These are phyloP conservation scores for Mus spicilegus DNA, from an alignment of 2,113 vertebrate species.

Conservation along the genomic window DNA sequence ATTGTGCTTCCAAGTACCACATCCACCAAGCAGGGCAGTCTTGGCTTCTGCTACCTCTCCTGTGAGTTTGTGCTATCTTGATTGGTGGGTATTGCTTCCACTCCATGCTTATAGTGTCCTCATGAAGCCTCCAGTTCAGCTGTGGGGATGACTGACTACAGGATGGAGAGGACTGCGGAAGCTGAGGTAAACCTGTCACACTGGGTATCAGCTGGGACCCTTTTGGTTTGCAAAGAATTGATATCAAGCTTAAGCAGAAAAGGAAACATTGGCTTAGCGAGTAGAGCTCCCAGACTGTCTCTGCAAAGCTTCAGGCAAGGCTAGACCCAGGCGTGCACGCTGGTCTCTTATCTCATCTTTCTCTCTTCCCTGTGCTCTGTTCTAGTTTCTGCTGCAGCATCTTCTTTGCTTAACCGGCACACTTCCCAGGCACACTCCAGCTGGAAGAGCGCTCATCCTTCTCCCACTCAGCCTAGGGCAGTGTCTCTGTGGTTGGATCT, in stretches of 20 bases:
- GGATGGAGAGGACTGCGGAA: background rate
- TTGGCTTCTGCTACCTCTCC: background rate
- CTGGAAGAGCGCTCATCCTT: background rate
- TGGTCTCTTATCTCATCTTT: background rate
- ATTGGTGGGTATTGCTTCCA: too few species aligned
- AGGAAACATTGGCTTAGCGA: background rate
- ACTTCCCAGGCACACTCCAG: background rate
- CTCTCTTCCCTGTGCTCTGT: background rate
- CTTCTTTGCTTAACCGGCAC: background rate
- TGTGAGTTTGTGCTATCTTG: background rate
- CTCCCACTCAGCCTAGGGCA: background rate
- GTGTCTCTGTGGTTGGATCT: background rate
- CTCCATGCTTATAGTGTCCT: background rate
- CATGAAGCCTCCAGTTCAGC: background rate
- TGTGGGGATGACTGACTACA: too few species aligned
- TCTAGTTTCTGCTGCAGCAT: background rate
- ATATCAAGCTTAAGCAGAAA: background rate
- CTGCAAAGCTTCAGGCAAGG: background rate
- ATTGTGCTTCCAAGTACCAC: background rate
- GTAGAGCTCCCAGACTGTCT: background rate
- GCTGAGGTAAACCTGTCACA: background rate
- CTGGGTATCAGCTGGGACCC: background rate
- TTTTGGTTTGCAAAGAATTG: background rate
- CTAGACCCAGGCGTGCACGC: background rate
- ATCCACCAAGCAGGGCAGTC: accelerated